Evolutionary conservation across 2,113 vertebrate species (phyloP).

Genomic region (Indri indri): DNA sequence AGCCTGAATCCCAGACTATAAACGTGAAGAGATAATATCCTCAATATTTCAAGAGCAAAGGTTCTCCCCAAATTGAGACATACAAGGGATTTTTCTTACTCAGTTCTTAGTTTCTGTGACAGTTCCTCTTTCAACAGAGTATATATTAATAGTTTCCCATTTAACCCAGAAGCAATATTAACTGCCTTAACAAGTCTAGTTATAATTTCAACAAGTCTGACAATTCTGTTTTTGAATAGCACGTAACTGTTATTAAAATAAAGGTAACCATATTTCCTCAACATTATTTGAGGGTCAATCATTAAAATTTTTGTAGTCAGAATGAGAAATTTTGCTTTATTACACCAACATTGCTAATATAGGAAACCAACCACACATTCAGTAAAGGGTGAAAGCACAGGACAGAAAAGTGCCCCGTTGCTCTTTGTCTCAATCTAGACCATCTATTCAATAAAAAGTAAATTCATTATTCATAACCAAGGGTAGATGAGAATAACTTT

Average conservation of each 20-base stretch:
- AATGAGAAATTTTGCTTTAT: neutral
- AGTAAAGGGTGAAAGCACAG: neutral
- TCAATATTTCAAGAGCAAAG: conserved; percentile 10
- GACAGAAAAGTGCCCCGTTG: neutral
- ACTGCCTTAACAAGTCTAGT: neutral
- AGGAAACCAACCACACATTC: neutral
- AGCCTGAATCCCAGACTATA: neutral
- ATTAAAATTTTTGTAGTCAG: neutral
- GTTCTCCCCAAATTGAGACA: neutral
- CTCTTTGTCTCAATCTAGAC: neutral
- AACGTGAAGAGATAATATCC: neutral
- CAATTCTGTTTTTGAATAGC: conserved; percentile 3
- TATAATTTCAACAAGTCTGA: conserved; percentile 19
- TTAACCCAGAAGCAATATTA: neutral
- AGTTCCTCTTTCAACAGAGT: neutral
- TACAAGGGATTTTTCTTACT: neutral
- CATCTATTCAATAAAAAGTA: neutral
- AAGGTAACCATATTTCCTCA: neutral
- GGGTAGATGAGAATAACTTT: neutral
- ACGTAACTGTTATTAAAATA: conserved; percentile 20
- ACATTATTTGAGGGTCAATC: neutral
- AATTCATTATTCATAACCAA: neutral
- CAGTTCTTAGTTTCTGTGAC: neutral
- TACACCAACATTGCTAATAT: neutral
- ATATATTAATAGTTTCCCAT: neutral